Evolutionary conservation across 2,113 vertebrate genomes (phyloP).

Genomic region (Epinephelus cyanopodus): DNA sequence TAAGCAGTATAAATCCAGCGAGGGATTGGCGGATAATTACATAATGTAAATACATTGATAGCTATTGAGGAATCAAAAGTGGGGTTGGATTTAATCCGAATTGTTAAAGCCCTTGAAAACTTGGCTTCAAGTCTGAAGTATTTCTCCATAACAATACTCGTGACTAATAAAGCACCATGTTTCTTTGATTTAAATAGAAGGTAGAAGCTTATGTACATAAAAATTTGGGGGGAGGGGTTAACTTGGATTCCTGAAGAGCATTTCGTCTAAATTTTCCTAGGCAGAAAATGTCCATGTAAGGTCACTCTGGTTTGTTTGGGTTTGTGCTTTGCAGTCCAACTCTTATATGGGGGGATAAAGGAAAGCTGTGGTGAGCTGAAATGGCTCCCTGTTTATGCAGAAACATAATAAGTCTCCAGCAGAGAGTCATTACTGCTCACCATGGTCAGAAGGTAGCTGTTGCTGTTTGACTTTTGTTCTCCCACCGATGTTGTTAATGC

Average conservation of each 20-base stretch:
- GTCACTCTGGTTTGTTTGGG: not conserved
- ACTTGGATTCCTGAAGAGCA: not conserved
- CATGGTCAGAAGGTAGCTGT: conserved; percentile 27
- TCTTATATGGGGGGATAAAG: not conserved
- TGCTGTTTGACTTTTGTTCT: conserved; percentile 29
- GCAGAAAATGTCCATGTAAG: not conserved
- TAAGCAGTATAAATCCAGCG: not conserved
- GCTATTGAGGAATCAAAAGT: not conserved
- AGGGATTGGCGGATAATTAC: not conserved
- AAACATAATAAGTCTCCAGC: conserved; percentile 37
- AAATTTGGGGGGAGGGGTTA: not conserved
- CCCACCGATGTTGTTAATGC: conserved; percentile 23
- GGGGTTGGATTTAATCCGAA: not conserved
- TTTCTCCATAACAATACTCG: not conserved
- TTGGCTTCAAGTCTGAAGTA: too few relatives aligned
- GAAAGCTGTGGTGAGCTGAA: not conserved
- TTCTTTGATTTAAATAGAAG: not conserved
- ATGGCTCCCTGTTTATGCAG: conserved; percentile 29
- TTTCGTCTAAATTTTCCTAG: not conserved
- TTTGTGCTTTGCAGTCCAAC: not conserved
- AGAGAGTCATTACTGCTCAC: conserved; percentile 20
- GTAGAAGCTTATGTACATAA: not conserved
- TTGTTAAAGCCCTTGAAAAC: too few relatives aligned
- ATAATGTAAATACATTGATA: not conserved
- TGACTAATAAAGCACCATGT: too few relatives aligned